These are phyloP conservation scores for Rhynchonycteris naso DNA, from an alignment of 2,797 vertebrate species.

Conservation along the genomic window DNA sequence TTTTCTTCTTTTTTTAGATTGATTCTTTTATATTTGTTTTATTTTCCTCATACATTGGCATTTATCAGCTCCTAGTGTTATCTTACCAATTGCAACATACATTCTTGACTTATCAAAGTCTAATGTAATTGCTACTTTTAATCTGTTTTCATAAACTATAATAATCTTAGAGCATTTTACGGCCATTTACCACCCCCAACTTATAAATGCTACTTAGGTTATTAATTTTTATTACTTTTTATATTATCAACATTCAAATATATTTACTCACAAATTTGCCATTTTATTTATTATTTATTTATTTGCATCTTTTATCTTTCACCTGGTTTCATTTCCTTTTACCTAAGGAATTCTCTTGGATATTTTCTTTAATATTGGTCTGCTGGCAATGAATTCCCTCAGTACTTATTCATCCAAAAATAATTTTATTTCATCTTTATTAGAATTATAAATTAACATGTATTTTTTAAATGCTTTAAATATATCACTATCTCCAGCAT, in stretches of 20 bases:
- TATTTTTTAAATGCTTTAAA: neutral
- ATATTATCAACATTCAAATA: neutral
- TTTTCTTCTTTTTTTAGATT: neutral
- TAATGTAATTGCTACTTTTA: constrained; percentile 25
- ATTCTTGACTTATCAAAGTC: neutral
- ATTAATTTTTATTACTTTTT: constrained; percentile 35
- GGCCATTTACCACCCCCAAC: neutral
- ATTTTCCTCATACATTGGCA: neutral
- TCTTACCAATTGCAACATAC: neutral
- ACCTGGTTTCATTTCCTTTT: neutral
- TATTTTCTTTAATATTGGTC: neutral
- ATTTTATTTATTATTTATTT: neutral
- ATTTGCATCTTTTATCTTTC: neutral
- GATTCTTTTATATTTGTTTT: neutral
- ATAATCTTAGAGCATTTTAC: neutral
- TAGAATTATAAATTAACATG: neutral
- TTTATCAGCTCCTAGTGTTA: neutral
- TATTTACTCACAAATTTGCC: neutral
- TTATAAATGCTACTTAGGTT: neutral
- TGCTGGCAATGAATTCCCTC: neutral
- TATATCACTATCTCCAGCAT: neutral
- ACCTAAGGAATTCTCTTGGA: neutral
- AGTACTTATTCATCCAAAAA: neutral
- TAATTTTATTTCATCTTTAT: neutral
- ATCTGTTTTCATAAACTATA: neutral